These are phyloP conservation scores for Chromis chromis DNA, from an alignment of 2,797 vertebrate genomes.

Conservation along the genomic window DNA sequence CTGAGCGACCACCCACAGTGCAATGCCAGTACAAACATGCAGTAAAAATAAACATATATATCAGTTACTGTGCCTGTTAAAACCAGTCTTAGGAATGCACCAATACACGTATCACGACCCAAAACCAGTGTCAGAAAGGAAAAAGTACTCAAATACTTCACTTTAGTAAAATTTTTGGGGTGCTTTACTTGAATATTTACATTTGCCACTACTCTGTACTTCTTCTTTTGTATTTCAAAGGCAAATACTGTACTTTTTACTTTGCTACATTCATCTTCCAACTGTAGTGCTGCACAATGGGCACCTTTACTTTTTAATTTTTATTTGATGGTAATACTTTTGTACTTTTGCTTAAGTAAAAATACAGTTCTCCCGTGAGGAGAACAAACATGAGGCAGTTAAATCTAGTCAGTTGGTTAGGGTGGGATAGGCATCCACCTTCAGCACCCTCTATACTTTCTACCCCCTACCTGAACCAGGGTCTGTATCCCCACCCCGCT, in stretches of 20 bases:
- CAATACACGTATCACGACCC: neutral
- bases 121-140: no score
- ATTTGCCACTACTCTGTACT: neutral
- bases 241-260: neutral
- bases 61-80: constrained; percentile 8
- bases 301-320: neutral
- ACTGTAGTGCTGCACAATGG: neutral
- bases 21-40: constrained; percentile 24
- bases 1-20: neutral
- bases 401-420: no score
- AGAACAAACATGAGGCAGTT: no score
- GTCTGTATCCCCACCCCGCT: no score
- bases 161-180: neutral
- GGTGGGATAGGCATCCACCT: no score
- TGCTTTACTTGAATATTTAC: neutral
- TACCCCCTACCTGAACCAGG: no score
- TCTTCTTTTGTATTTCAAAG: neutral
- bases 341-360: neutral
- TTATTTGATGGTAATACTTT: neutral
- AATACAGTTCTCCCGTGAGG: no score
- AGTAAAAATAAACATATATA: constrained; percentile 15
- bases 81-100: constrained; percentile 23
- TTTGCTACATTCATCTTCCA: neutral
- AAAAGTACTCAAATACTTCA: no score
- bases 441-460: no score